Base-by-base conservation (phyloP, 2,888 invertebrate genomes). In the Scaptomyza reducta region DNA sequence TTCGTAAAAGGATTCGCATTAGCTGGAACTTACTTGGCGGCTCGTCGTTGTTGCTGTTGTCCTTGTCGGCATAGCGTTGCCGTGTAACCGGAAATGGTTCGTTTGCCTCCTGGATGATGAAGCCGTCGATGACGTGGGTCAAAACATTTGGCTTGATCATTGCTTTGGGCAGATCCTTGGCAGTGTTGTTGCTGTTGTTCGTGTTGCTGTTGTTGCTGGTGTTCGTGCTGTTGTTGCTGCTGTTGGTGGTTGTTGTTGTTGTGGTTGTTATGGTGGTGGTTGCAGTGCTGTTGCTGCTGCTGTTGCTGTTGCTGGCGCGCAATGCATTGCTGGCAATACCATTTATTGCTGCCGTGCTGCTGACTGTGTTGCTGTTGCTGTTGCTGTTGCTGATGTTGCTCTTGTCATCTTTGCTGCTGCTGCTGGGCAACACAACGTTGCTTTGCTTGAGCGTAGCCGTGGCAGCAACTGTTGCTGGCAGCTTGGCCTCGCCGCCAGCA, bases 41-140 rank as follows among this genome's bases (percentile, higher is more conserved):
- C 90, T 96, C 97, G 57, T 96, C 96, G 3, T 92, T 89, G 44
- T 92, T 89, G 42, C 92, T 90, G 49, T 94, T 90, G 47, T 94
- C 93, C 92, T 95, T 93, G 89, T 95, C 93, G 79, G 94, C 79
- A 92, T 94, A 89, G 90, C 94, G 77, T 91, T 93, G 79, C 89
- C 94, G 74, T 88, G 94, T 96, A 53, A 98, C 97, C 61, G 97
- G 96, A 89, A 97, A 97, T 0, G 97, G 97, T 91, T 97, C 97
- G 1, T 95, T 96, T 1, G 97, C 97, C 93, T 99, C 99, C 91
- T 98, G 98, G 77, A 99, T 98, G 7, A 99, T 97, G 91, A 97
- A 98, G 54, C 98, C 98, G 90, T 98, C 98, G 70, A 99, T 98
- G 25, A 98, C 97, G 90, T 99, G 99, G 0, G 98, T 98, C 54